Evolutionary conservation across 2,797 vertebrate genomes (phyloP).

Genomic region (Thunnus albacares): DNA sequence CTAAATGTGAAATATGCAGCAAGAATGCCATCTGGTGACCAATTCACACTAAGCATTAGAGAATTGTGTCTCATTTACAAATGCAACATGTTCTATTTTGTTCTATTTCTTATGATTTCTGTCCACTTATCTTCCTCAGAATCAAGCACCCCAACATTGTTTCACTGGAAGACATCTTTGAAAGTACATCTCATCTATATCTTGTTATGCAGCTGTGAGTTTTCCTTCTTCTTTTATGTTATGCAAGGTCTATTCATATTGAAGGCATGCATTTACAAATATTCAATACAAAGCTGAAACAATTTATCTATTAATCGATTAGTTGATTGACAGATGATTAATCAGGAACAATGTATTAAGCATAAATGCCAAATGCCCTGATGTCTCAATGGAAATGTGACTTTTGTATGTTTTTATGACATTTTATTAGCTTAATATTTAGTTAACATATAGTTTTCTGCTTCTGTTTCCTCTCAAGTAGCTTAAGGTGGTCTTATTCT

Average conservation of each 20-base stretch:
- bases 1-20: conserved; percentile 52
- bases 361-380: too few relatives aligned
- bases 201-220: conserved; percentile 99
- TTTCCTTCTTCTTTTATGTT: not conserved
- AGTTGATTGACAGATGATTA: not conserved
- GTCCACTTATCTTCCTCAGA: conserved; percentile 77
- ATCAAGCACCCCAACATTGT: conserved; percentile 98
- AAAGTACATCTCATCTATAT: conserved; percentile 95
- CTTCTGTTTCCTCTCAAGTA: not conserved
- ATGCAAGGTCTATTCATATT: not conserved
- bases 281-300: not conserved
- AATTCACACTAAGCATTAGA: conserved; percentile 19
- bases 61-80: conserved; percentile 5
- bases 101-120: conserved; percentile 12
- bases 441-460: not conserved
- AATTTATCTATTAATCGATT: not conserved
- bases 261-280: not conserved
- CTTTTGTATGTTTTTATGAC: not conserved
- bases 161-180: conserved; percentile 97
- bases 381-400: too few relatives aligned
- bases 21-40: conserved; percentile 75
- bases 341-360: not conserved
- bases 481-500: not conserved
- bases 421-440: not conserved
- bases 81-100: not conserved